Evolutionary conservation across 1,140 invertebrate species (phyloP).

Genomic region (Hormaphis cornu): DNA sequence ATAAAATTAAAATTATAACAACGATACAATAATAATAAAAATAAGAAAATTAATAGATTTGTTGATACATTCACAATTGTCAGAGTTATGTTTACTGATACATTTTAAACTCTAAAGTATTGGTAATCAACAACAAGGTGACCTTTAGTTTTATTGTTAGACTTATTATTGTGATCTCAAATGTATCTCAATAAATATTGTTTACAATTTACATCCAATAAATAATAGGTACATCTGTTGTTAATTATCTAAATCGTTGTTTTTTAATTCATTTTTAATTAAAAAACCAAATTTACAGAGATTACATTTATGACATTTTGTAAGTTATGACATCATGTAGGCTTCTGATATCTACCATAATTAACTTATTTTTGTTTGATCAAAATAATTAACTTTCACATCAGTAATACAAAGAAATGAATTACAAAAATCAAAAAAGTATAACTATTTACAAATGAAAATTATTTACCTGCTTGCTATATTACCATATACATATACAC

Average conservation of each 20-base stretch:
- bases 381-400: too few relatives aligned
- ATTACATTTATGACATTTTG: too few relatives aligned
- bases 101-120: constrained; percentile 1
- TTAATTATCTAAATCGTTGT: not conserved
- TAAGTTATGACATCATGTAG: too few relatives aligned
- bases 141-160: constrained; percentile 1
- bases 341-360: too few relatives aligned
- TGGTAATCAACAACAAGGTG: constrained; percentile 11
- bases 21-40: not conserved
- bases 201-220: not conserved
- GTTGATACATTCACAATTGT: not conserved
- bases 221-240: not conserved
- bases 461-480: too few relatives aligned
- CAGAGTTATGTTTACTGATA: not conserved
- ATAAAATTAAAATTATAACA: not conserved
- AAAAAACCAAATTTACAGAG: too few relatives aligned
- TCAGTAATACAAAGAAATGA: too few relatives aligned
- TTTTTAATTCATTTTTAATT: too few relatives aligned
- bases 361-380: too few relatives aligned
- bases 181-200: not conserved
- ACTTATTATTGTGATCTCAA: constrained; percentile 3
- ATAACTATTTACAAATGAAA: too few relatives aligned
- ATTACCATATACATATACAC: too few relatives aligned
- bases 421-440: too few relatives aligned
- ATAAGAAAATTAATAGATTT: not conserved